Conservation (phyloP, 2,113 vertebrate species). For the Cyanistes caeruleus region DNA sequence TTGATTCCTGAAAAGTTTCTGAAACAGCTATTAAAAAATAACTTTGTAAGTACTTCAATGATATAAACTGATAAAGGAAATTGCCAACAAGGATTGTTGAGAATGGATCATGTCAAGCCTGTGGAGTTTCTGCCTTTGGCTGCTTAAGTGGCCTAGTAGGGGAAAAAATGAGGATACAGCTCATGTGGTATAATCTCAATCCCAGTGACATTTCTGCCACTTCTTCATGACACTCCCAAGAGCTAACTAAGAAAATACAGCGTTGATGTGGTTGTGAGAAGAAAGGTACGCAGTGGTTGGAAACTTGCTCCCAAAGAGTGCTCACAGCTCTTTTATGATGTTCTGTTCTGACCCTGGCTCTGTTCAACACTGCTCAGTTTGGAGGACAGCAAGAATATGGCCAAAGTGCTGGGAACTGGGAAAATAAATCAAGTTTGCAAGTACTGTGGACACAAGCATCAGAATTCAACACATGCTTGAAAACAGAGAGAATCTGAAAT, state of each 20-base stretch:
- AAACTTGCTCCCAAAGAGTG: background rate
- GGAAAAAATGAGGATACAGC: background rate
- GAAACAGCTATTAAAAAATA: background rate
- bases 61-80: background rate
- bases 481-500: background rate
- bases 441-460: background rate
- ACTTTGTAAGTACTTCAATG: background rate
- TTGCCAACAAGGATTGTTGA: background rate
- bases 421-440: background rate
- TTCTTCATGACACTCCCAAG: background rate
- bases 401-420: background rate
- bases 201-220: background rate
- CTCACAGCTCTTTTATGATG: background rate
- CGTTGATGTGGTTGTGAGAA: background rate
- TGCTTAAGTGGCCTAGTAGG: background rate
- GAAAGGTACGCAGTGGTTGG: background rate
- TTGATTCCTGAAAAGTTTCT: background rate
- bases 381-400: fast-evolving
- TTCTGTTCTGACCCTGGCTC: background rate
- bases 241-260: background rate
- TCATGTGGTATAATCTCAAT: background rate
- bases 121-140: background rate
- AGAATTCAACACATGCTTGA: background rate
- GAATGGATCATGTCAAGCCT: background rate
- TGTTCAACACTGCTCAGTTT: background rate